Evolutionary conservation across 2,888 invertebrate species (phyloP), one percentile per base, ranked within the genome.

Genomic region (Polymixis lichenea): DNA sequence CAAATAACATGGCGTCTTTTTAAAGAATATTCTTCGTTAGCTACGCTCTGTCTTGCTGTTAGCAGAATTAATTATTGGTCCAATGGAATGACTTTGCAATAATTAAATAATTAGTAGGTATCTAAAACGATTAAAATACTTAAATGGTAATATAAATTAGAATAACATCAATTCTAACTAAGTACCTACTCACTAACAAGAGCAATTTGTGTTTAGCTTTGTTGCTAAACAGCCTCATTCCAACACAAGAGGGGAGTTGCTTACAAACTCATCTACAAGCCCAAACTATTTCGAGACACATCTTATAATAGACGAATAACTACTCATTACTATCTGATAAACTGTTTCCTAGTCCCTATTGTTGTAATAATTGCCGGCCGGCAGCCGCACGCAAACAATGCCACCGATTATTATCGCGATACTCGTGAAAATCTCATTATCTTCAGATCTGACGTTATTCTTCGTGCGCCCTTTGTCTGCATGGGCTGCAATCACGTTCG

Each of bases 381-480:
- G 88, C 85, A 88, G 78, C 87, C 87, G 77, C 87, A 86, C 86
- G 88, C 90, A 89, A 90, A 91, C 91, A 92, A 91, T 89, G 86
- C 87, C 85, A 89, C 90, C 91, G 90, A 91, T 91, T 92, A 93
- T 91, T 91, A 91, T 91, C 90, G 89, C 91, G 91, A 91, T 91
- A 90, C 91, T 91, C 90, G 90, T 92, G 91, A 90, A 93, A 93
- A 92, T 91, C 93, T 93, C 94, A 94, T 94, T 92, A 92, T 89
- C 89, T 88, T 84, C 89, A 91, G 91, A 92, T 91, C 88, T 89
- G 88, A 80, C 86, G 89, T 90, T 89, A 89, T 89, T 89, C 88
- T 88, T 87, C 84, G 78, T 86, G 43, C 73, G 71, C 83, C 82
- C 83, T 86, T 86, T 87, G 82, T 86, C 75, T 84, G 80, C 80